phyloP scores from a whole-genome alignment of 2,888 invertebrate genomes.

The Phaonia tiefii region DNA sequence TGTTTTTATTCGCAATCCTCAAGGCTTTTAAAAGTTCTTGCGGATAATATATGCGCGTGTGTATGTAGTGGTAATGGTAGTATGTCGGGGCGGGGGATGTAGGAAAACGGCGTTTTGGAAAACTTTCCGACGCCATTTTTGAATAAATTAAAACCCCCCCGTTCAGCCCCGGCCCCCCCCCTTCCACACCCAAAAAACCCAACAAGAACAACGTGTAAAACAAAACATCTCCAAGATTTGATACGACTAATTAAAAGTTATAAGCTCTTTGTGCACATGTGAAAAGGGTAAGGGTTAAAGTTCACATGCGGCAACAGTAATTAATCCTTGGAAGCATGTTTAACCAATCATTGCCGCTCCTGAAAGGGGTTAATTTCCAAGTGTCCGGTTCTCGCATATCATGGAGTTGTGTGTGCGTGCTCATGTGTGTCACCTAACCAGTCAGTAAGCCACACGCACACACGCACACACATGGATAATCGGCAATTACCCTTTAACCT shows the following conservation, averaged over 20 bases:
- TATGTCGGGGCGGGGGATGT: no score
- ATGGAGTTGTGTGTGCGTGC: background rate
- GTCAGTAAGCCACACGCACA: no score
- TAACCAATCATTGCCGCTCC: slow-evolving; percentile 53
- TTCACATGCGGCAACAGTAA: slow-evolving; percentile 49
- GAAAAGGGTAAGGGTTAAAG: slow-evolving; percentile 51
- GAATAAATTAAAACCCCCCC: slow-evolving; percentile 63
- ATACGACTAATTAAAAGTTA: slow-evolving; percentile 66
- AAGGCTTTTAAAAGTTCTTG: slow-evolving; percentile 60
- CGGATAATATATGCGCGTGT: background rate
- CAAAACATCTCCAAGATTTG: slow-evolving; percentile 64
- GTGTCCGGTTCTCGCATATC: slow-evolving; percentile 58
- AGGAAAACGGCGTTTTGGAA: background rate
- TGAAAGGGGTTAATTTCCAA: slow-evolving; percentile 54
- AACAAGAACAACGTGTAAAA: no score
- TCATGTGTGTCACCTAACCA: slow-evolving; percentile 17
- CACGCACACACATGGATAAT: slow-evolving; percentile 51
- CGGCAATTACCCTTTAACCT: slow-evolving; percentile 65
- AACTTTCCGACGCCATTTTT: slow-evolving; percentile 66
- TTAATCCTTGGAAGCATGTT: slow-evolving; percentile 42
- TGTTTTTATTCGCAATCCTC: slow-evolving; percentile 49
- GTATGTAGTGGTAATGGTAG: no score
- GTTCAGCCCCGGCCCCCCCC: no score
- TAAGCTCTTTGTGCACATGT: slow-evolving; percentile 53
- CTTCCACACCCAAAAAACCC: no score